A percentile compares a stretch with the other conserved stretches of the same genome.
Conservation (phyloP, 2,797 vertebrate genomes). For the Discoglossus pictus region DNA sequence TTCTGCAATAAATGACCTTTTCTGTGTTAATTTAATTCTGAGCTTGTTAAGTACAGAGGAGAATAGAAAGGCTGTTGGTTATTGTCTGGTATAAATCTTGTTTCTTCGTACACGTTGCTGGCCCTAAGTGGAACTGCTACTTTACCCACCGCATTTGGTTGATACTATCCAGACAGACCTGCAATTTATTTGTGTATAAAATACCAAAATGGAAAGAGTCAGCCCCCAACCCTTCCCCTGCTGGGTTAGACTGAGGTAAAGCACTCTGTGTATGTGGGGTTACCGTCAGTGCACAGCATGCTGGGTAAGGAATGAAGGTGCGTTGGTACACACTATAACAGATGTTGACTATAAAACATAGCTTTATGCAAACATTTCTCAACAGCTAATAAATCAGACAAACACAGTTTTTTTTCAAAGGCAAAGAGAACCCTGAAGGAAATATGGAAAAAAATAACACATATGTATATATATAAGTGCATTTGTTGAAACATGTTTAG, state of each 20-base stretch:
- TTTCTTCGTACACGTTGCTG: too few relatives aligned
- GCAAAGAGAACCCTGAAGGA: constrained; percentile 37
- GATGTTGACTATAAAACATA: constrained; percentile 49
- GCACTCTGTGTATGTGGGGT: constrained; percentile 12
- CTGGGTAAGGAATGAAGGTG: constrained; percentile 43
- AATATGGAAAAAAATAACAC: constrained; percentile 7
- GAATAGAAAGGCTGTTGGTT: too few relatives aligned
- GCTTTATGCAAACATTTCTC: constrained; percentile 50
- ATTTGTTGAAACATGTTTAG: constrained; percentile 43
- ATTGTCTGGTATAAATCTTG: too few relatives aligned
- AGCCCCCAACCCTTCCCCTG: constrained; percentile 2
- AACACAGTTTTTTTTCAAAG: constrained; percentile 15
- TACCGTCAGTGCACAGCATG: constrained; percentile 2
- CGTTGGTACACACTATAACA: constrained; percentile 44
- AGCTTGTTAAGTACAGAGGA: too few relatives aligned
- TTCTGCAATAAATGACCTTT: too few relatives aligned
- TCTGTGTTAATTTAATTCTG: too few relatives aligned
- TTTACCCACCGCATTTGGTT: constrained; percentile 16
- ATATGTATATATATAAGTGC: constrained; percentile 37
- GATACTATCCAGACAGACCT: constrained; percentile 37
- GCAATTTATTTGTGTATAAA: constrained; percentile 37
- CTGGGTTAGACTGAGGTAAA: constrained; percentile 41
- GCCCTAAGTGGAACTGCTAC: neutral
- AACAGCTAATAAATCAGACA: constrained; percentile 48
- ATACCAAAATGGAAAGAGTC: constrained; percentile 23